Evolutionary conservation across 2,113 vertebrate genomes (phyloP).

Genomic region (Xiphorhynchus elegans): DNA sequence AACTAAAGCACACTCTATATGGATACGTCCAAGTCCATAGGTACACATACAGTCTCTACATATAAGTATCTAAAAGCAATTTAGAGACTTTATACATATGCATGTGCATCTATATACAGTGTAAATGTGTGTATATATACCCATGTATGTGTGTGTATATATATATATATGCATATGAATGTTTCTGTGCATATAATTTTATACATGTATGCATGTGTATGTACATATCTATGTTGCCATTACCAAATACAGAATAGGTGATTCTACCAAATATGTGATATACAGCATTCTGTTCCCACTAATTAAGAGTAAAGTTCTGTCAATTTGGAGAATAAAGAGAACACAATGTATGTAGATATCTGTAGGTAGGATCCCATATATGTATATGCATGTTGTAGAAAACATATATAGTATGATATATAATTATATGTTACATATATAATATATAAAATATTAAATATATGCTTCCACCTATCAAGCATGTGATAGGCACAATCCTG

Average conservation of each 20-base stretch:
- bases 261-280: background rate
- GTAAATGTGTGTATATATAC: background rate
- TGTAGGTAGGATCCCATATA: background rate
- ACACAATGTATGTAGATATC: too few relatives aligned
- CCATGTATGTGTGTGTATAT: background rate
- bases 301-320: background rate
- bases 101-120: rapidly evolving
- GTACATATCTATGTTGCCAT: background rate
- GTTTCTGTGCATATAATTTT: background rate
- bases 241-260: background rate
- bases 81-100: background rate
- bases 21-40: rapidly evolving
- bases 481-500: background rate
- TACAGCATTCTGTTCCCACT: background rate
- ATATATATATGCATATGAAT: too few relatives aligned
- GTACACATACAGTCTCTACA: background rate
- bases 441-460: background rate
- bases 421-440: background rate
- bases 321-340: background rate
- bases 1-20: rapidly evolving
- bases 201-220: too few relatives aligned
- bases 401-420: background rate
- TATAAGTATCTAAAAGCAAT: background rate
- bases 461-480: background rate
- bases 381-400: background rate